A percentile compares a stretch with the other conserved stretches of the same genome.
Evolutionary conservation across 2,888 invertebrate species (phyloP).

Genomic region (Gymnosoma rotundatum): DNA sequence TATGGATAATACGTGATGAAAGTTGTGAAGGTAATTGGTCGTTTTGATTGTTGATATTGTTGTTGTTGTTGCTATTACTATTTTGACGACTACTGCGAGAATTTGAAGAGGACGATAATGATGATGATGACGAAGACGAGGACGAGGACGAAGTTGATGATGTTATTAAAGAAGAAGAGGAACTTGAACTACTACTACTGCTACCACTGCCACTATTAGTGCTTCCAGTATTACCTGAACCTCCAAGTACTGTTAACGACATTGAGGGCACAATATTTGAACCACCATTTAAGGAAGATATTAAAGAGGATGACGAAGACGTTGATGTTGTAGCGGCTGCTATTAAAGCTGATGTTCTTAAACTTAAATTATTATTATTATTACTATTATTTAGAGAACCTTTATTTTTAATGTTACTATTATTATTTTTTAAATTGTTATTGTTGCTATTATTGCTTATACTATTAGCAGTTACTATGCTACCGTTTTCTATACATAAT

Average conservation of each 20-base stretch:
- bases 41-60: constrained; percentile 77
- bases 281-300: constrained; percentile 19
- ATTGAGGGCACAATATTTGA: constrained; percentile 56
- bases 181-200: constrained; percentile 68
- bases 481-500: constrained; percentile 75
- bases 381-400: constrained; percentile 63
- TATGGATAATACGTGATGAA: constrained; percentile 92
- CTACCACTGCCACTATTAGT: constrained; percentile 64
- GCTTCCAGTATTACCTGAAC: constrained; percentile 51
- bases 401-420: constrained; percentile 65
- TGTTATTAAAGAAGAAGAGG: constrained; percentile 66
- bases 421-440: constrained; percentile 64
- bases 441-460: constrained; percentile 63
- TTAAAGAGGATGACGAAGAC: constrained; percentile 52
- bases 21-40: constrained; percentile 83
- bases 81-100: constrained; percentile 70
- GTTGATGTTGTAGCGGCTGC: constrained; percentile 65
- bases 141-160: constrained; percentile 63
- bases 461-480: constrained; percentile 57
- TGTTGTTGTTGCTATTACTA: constrained; percentile 66
- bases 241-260: constrained; percentile 47
- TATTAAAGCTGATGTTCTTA: constrained; percentile 68
- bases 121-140: constrained; percentile 54
- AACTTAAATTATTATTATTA: constrained; percentile 67
- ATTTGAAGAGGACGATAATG: constrained; percentile 42